Conservation (phyloP, 2,888 invertebrate species). For the Lamellibrachia satsuma region DNA sequence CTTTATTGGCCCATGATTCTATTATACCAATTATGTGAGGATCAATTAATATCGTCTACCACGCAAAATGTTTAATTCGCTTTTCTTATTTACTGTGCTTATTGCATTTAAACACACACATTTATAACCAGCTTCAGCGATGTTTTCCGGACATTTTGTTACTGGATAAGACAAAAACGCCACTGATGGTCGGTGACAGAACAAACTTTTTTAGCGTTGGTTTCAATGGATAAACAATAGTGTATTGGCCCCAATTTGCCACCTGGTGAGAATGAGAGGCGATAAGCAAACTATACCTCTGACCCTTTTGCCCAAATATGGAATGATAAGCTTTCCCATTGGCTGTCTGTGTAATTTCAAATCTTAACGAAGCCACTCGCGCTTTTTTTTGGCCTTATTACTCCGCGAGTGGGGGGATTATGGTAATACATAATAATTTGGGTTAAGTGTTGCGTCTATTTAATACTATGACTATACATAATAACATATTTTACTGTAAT, state of each 20-base stretch:
- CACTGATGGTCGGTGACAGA: too few relatives aligned
- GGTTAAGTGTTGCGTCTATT: neutral
- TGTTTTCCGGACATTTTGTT: too few relatives aligned
- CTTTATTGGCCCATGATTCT: too few relatives aligned
- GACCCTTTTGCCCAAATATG: neutral
- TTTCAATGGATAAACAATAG: too few relatives aligned
- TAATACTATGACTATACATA: neutral
- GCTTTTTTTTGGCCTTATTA: neutral
- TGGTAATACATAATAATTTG: neutral
- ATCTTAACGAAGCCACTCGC: slow-evolving; percentile 4
- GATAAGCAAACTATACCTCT: neutral
- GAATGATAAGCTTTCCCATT: neutral
- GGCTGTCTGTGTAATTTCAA: neutral
- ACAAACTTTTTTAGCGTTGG: too few relatives aligned
- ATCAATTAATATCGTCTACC: too few relatives aligned
- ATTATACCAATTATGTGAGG: too few relatives aligned
- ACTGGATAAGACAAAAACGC: too few relatives aligned
- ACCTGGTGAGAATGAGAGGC: neutral
- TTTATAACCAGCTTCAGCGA: too few relatives aligned
- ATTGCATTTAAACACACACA: too few relatives aligned
- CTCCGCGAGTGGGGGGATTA: neutral
- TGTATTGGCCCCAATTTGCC: neutral
- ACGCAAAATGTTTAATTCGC: too few relatives aligned
- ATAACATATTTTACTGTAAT: neutral
- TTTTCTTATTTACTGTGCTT: too few relatives aligned